Evolutionary conservation across 2,888 invertebrate species (phyloP).

Genomic region (Alloplasta piceator): DNA sequence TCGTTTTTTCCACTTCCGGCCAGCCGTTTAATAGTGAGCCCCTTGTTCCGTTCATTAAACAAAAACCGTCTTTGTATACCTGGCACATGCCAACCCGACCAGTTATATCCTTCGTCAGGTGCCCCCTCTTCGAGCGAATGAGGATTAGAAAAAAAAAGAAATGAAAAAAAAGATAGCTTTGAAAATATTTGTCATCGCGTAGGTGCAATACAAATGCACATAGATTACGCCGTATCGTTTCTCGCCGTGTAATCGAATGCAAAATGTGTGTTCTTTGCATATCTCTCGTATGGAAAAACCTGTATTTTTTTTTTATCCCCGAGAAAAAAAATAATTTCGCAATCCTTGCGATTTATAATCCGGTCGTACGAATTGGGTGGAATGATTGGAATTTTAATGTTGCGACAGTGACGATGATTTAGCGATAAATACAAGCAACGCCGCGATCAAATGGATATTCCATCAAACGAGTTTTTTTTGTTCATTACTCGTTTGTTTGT

Average conservation of each 20-base stretch:
- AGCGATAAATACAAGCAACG: slow-evolving; percentile 8
- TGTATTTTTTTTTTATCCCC: neutral
- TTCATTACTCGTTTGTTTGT: neutral
- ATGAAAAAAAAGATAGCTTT: no score
- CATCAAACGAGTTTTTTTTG: slow-evolving; percentile 33
- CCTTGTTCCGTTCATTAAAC: slow-evolving; percentile 61
- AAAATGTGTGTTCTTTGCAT: slow-evolving; percentile 3
- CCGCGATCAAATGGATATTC: slow-evolving; percentile 2
- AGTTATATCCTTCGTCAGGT: slow-evolving; percentile 46
- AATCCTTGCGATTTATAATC: slow-evolving; percentile 24
- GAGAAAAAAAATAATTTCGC: slow-evolving; percentile 2
- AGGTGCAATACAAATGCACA: neutral
- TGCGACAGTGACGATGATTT: slow-evolving; percentile 16
- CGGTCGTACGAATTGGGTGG: slow-evolving; percentile 12
- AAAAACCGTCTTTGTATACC: slow-evolving; percentile 62
- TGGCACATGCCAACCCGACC: slow-evolving; percentile 39
- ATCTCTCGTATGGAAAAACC: neutral
- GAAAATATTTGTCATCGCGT: neutral
- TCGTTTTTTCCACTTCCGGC: slow-evolving; percentile 58
- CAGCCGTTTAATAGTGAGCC: slow-evolving; percentile 60
- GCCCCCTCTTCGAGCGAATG: slow-evolving; percentile 9
- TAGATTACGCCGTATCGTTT: neutral
- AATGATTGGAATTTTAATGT: slow-evolving; percentile 29
- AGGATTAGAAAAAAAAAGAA: neutral
- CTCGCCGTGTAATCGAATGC: slow-evolving; percentile 1